Conservation (phyloP, 1,140 invertebrate species). For the Colletes gigas region DNA sequence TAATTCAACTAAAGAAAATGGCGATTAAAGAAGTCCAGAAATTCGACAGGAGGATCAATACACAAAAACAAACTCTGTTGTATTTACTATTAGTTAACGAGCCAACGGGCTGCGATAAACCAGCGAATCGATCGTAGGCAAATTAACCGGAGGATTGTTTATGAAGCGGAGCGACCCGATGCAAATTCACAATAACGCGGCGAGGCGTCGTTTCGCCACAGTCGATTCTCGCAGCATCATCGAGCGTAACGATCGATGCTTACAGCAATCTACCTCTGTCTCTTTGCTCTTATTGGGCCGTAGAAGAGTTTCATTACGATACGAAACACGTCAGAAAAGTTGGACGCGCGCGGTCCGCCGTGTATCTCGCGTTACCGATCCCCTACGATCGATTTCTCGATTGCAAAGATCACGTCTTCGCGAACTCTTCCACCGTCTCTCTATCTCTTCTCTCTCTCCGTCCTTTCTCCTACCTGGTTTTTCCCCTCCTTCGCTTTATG, state of each 20-base stretch:
- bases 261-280: neutral
- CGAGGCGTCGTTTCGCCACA: slow-evolving; percentile 16
- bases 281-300: slow-evolving; percentile 11
- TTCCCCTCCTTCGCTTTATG: slow-evolving; percentile 19
- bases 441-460: neutral
- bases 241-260: slow-evolving; percentile 39
- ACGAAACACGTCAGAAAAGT: slow-evolving; percentile 47
- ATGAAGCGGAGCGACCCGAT: slow-evolving; percentile 12
- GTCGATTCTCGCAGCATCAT: slow-evolving; percentile 35
- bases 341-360: slow-evolving; percentile 17
- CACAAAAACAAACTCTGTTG: no score
- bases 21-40: no score
- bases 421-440: slow-evolving; percentile 21
- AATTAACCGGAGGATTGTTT: slow-evolving; percentile 31
- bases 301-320: slow-evolving; percentile 45
- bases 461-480: neutral
- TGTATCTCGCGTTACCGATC: slow-evolving; percentile 42
- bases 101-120: neutral
- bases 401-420: slow-evolving; percentile 48
- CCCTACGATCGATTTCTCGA: slow-evolving; percentile 49
- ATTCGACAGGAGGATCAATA: no score
- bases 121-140: neutral
- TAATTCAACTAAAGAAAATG: no score
- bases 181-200: slow-evolving; percentile 16
- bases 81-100: neutral